These are phyloP conservation scores for Mythimna impura DNA, from an alignment of 2,888 invertebrate genomes.

Conservation along the genomic window DNA sequence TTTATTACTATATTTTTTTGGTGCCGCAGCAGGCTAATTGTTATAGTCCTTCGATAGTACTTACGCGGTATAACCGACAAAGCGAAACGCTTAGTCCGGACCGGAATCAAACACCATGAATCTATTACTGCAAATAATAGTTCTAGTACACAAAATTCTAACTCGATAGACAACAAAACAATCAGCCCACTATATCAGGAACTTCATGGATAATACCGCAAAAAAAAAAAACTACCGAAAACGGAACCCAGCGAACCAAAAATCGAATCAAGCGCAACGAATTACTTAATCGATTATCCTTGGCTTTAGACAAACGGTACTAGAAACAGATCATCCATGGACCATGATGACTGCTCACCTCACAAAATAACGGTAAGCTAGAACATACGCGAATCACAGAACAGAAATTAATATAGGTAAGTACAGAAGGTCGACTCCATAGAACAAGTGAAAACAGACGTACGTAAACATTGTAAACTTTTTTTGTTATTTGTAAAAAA, in stretches of 20 bases:
- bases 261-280: slow-evolving; percentile 37
- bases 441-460: background rate
- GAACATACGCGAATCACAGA: slow-evolving; percentile 25
- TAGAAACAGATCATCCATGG: slow-evolving; percentile 31
- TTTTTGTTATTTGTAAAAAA: no score
- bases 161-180: background rate
- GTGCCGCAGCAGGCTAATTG: no score
- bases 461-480: background rate
- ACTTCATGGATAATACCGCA: slow-evolving; percentile 4
- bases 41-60: no score
- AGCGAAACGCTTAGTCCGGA: no score
- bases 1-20: no score
- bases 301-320: slow-evolving; percentile 50
- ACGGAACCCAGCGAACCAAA: slow-evolving; percentile 27
- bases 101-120: background rate
- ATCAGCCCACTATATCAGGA: slow-evolving; percentile 15
- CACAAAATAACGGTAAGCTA: slow-evolving; percentile 37
- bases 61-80: no score
- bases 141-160: background rate
- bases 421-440: background rate
- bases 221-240: slow-evolving; percentile 31
- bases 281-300: slow-evolving; percentile 53
- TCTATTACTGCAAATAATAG: background rate
- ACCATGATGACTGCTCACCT: slow-evolving; percentile 14
- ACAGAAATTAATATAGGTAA: background rate